Percentiles rank a stretch among this genome's conserved stretches.
These are phyloP conservation scores for Conistra vaccinii DNA, from an alignment of 2,888 invertebrate genomes.

Conservation along the genomic window DNA sequence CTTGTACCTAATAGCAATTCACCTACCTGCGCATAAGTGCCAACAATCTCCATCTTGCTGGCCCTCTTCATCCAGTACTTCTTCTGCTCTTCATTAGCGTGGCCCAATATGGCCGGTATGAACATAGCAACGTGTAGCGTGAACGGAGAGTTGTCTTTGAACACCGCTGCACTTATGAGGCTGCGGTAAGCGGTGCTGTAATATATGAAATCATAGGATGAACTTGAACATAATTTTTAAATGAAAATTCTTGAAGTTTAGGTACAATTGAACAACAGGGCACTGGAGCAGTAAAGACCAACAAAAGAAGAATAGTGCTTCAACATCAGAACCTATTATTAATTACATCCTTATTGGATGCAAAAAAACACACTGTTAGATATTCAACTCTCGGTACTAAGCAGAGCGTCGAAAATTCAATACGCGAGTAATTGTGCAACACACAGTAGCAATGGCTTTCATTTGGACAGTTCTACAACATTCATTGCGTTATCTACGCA, in stretches of 20 bases:
- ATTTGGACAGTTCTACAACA: too few species aligned
- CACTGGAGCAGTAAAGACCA: too few species aligned
- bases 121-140: conserved; percentile 97
- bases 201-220: not conserved
- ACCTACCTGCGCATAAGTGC: conserved; percentile 97
- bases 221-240: not conserved
- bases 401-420: too few species aligned
- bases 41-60: conserved; percentile 95
- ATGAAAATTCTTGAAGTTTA: not conserved
- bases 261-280: not conserved
- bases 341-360: too few species aligned
- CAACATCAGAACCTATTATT: not conserved
- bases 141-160: conserved; percentile 93
- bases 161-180: conserved; percentile 91
- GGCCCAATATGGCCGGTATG: conserved; percentile 95
- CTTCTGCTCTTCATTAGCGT: conserved; percentile 96
- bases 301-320: not conserved
- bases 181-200: conserved; percentile 89
- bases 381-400: too few species aligned
- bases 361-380: too few species aligned
- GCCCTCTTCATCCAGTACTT: conserved; percentile 95
- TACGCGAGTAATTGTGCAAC: too few species aligned
- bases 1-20: not conserved
- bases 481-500: too few species aligned
- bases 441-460: too few species aligned